Base-by-base conservation (phyloP, 1,140 invertebrate genomes). In the Sitobion miscanthi region DNA sequence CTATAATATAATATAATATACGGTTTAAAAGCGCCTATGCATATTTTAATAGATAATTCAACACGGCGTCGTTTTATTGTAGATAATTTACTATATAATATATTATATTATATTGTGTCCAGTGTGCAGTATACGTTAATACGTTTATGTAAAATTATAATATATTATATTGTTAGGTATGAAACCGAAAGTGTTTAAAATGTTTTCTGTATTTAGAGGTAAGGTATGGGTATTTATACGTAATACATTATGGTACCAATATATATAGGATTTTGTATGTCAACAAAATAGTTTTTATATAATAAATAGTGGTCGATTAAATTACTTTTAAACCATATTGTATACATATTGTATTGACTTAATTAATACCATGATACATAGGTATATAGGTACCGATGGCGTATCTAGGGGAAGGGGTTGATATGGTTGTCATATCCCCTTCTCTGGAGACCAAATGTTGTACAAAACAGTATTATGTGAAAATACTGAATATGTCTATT, bases 11-110 rank as follows among this genome's bases (percentile, higher is more conserved):
- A 30, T 30, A 77, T 77, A 77, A 77, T 35, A 77, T n/a, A 77
- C 62, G 5, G 62, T 77, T 77, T 77, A 69, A n/a, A 77, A 3
- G 82, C 17, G 38, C 35, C 38, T 86, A 86, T 30, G 38, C 38
- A 42, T 86, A 86, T 45, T 86, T 86, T 30, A 86, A 86, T 86
- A 86, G 83, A 47, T 45, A 85, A 42, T 85, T 85, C 38, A 85
- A 30, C 42, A 85, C 14, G 62, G n/a, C 30, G n/a, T 77, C 30
- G 4, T 77, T 77, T 77, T 77, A 77, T n/a, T 77, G 62, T 77
- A n/a, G 11, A 77, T 77, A 62, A 52, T 52, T 52, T 52, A 11
- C 30, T 62, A 62, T 62, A 30, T 30, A 62, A 2, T 42, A n/a
- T 69, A 69, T 52, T 11, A 3, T 21, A 52, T 21, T 23, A 54